Conservation (phyloP, 2,888 invertebrate species). For the Caenorhabditis plicata region DNA sequence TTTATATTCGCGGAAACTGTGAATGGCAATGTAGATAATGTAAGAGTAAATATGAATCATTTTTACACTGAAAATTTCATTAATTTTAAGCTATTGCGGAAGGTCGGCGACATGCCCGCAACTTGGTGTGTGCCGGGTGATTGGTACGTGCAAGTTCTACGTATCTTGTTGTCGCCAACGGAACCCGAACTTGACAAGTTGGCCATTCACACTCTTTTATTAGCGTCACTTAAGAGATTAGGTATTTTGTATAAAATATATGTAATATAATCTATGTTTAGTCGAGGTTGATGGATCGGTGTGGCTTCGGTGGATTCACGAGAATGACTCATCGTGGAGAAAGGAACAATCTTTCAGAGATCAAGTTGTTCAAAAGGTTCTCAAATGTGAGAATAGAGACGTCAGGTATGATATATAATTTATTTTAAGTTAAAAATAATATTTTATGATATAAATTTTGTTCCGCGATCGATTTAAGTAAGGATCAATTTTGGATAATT, state of each 20-base stretch:
- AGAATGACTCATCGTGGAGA: slow-evolving; percentile 36
- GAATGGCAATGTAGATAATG: slow-evolving; percentile 32
- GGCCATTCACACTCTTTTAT: slow-evolving; percentile 37
- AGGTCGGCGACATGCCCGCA: slow-evolving; percentile 5
- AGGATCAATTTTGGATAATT: too few relatives aligned
- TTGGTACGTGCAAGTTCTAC: slow-evolving; percentile 27
- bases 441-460: too few relatives aligned
- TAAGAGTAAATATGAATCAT: not conserved
- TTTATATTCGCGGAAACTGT: slow-evolving; percentile 31
- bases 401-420: slow-evolving; percentile 39
- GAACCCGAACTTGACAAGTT: slow-evolving; percentile 32
- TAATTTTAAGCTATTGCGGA: slow-evolving; percentile 6
- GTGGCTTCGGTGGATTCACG: slow-evolving; percentile 52
- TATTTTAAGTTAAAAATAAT: not conserved
- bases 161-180: slow-evolving; percentile 18
- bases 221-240: slow-evolving; percentile 39
- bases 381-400: slow-evolving; percentile 25
- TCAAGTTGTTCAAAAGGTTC: slow-evolving; percentile 27
- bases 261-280: slow-evolving; percentile 4
- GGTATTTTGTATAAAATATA: slow-evolving; percentile 6
- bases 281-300: slow-evolving; percentile 54
- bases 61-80: too few relatives aligned
- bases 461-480: too few relatives aligned
- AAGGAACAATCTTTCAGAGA: slow-evolving; percentile 32
- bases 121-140: slow-evolving; percentile 32